Evolutionary conservation across 2,113 vertebrate species (phyloP), one percentile per base, ranked within the genome.

Genomic region (Coracopsis vasa): DNA sequence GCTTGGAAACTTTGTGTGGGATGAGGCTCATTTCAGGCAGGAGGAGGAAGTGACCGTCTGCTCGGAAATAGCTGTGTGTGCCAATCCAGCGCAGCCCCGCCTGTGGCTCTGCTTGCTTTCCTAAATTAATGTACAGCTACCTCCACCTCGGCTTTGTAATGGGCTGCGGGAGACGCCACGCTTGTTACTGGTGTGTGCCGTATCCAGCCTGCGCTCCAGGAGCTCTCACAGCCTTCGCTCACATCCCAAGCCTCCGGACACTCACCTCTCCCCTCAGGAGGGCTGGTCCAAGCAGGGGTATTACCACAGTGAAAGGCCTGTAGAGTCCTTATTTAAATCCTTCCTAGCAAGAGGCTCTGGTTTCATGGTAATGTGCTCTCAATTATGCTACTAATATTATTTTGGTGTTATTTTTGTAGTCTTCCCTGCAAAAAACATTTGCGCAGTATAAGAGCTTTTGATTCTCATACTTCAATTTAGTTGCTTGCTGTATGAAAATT

Each of bases 1-100:
- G 91, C 96, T 97, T 94, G 94, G 96, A 94, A 98, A 86, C 95
- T 97, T 93, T 91, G 97, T 80, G 96, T 97, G 97, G 96, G 97
- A 95, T 94, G 96, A 94, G 96, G 95, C 97, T 97, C 97, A 80
- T 97, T 98, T 98, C 81, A 29, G 97, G 97, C 96, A 78, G 48
- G 80, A 91, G 96, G 93, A 97, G 97, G 98, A 98, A 98, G 92
- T 95, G 85, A 58, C 94, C 53, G 94, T 96, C 97, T 97, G 95
- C 95, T 96, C 84, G 77, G 96, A 97, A 98, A 98, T 96, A 98
- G 96, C 96, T 47, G 35, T 0, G 2, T 72, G 89, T 65, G 95
- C 90, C 94, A 91, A 5, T 79, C 95, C 92, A 72, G 93, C 16
- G 3, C 86, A n/a, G 41, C 70, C 89, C 86, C 47, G 27, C 84